Percentiles rank a stretch among this genome's conserved stretches.
Conservation (phyloP, 2,888 invertebrate genomes). For the Oscheius sp. region DNA sequence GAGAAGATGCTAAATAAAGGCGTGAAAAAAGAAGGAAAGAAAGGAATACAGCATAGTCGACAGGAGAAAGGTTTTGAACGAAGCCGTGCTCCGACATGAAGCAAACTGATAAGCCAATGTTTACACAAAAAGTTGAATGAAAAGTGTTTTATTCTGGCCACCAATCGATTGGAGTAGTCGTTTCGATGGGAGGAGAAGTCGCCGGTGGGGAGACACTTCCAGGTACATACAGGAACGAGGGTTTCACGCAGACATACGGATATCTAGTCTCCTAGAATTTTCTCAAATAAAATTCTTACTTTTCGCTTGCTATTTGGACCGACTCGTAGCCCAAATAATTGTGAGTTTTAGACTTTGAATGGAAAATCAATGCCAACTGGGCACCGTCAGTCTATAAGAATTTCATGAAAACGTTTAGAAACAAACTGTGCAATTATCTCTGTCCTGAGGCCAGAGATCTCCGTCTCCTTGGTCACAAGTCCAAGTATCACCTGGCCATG, state of each 20-base stretch:
- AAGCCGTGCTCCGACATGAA: neutral
- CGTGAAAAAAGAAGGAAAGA: neutral
- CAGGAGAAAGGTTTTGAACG: neutral
- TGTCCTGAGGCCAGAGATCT: neutral
- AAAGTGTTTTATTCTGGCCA: too few species aligned
- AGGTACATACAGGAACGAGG: neutral
- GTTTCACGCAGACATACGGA: neutral
- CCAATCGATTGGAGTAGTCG: neutral
- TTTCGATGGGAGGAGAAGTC: neutral
- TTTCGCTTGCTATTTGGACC: neutral
- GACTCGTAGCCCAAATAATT: neutral
- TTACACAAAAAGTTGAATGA: too few species aligned
- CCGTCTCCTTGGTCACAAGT: too few species aligned
- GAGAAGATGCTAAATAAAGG: neutral
- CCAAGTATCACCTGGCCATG: too few species aligned
- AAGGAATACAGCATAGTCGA: neutral
- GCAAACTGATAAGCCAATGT: neutral
- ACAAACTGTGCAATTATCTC: neutral
- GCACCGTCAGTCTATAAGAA: neutral
- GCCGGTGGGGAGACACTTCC: neutral
- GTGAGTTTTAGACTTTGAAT: neutral
- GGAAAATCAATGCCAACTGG: neutral
- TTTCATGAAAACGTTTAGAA: too few species aligned
- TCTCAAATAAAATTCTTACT: neutral
- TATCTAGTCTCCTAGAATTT: neutral